phyloP scores from a whole-genome alignment of 2,113 vertebrate genomes.

The Alaudala cheleensis region DNA sequence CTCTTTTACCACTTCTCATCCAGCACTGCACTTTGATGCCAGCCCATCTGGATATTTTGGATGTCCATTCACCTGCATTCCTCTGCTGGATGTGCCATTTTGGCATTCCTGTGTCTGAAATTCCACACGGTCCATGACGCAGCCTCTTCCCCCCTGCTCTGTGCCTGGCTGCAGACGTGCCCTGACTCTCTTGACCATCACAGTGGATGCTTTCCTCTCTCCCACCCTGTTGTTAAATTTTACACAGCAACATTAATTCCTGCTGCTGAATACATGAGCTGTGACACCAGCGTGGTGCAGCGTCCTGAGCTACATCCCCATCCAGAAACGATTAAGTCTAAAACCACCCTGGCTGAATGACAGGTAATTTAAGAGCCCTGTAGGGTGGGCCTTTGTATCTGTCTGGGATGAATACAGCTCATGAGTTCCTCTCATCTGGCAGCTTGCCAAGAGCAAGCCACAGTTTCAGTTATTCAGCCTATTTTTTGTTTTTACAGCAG shows the following conservation, averaged over 20 bases:
- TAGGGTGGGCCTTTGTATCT: constrained; percentile 18
- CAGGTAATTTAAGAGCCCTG: constrained; percentile 61
- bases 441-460: constrained; percentile 16
- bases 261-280: constrained; percentile 45
- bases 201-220: background rate
- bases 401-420: background rate
- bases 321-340: constrained; percentile 50
- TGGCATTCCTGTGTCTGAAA: background rate
- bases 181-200: background rate
- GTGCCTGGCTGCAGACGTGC: background rate
- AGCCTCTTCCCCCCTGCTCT: background rate
- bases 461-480: background rate
- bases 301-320: constrained; percentile 40
- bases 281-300: constrained; percentile 37
- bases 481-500: constrained; percentile 39
- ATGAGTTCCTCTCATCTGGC: background rate
- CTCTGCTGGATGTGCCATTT: rapidly evolving
- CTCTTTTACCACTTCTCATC: background rate
- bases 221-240: background rate
- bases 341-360: constrained; percentile 52
- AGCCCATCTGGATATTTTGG: background rate
- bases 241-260: constrained; percentile 49
- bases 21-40: background rate
- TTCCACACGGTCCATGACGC: rapidly evolving
- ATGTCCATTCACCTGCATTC: background rate